Percentiles rank a stretch among this genome's conserved stretches.
phyloP scores from a whole-genome alignment of 2,113 vertebrate genomes.

The Accipiter virgatus region DNA sequence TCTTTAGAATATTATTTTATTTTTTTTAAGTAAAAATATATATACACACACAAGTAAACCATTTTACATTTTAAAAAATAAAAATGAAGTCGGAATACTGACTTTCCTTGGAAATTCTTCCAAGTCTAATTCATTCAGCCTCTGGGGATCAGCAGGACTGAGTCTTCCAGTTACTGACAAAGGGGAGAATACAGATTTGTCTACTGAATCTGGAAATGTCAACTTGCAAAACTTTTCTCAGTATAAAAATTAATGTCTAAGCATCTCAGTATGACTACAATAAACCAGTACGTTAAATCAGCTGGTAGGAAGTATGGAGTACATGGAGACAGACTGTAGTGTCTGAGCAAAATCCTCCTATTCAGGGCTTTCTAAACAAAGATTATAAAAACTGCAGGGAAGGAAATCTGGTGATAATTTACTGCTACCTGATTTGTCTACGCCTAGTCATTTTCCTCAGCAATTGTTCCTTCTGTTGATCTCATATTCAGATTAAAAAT shows the following conservation, averaged over 20 bases:
- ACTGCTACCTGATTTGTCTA: not conserved
- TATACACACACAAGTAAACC: conserved; percentile 34
- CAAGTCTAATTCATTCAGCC: not conserved
- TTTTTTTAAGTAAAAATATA: conserved; percentile 55
- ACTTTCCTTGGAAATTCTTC: conserved; percentile 1
- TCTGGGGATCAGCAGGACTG: conserved; percentile 29
- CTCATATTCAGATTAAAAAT: not conserved
- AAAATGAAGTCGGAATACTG: conserved; percentile 29
- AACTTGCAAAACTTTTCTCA: not conserved
- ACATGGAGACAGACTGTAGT: not conserved
- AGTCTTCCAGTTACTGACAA: conserved; percentile 40
- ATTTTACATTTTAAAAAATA: conserved; percentile 27
- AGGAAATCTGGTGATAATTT: not conserved
- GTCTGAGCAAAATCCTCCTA: not conserved
- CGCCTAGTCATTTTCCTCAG: not conserved
- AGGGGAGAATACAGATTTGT: not conserved
- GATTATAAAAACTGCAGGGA: not conserved
- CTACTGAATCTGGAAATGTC: not conserved
- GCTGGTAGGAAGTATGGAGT: not conserved
- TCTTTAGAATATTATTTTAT: conserved; percentile 36
- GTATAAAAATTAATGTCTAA: conserved; percentile 12
- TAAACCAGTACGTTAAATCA: not conserved
- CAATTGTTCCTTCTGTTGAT: not conserved
- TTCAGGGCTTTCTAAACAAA: not conserved
- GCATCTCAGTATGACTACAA: not conserved